Evolutionary conservation across 2,888 invertebrate species (phyloP).

Genomic region (Gisinianus flammeolus): DNA sequence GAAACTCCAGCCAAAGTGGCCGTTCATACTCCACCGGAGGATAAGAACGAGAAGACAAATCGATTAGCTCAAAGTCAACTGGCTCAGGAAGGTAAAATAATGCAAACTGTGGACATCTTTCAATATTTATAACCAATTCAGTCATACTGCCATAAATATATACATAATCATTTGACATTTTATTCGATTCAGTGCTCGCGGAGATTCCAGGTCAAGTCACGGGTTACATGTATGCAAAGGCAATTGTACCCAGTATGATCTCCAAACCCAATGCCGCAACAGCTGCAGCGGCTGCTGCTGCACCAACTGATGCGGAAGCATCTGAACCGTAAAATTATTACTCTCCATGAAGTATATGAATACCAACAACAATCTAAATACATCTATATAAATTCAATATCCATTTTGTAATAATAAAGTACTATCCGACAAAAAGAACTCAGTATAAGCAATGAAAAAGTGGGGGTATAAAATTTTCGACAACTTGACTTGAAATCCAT

Average conservation of each 20-base stretch:
- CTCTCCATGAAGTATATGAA: no score
- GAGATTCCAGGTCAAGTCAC: conserved; percentile 62
- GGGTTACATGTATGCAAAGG: conserved; percentile 64
- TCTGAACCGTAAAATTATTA: neutral
- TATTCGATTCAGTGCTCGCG: conserved; percentile 52
- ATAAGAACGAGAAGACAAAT: conserved; percentile 48
- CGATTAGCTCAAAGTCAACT: conserved; percentile 59
- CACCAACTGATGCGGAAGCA: neutral
- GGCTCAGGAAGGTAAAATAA: conserved; percentile 64
- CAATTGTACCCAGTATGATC: conserved; percentile 61
- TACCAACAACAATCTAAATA: no score
- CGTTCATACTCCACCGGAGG: neutral
- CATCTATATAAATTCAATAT: no score
- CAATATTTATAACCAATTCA: no score
- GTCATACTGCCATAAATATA: no score
- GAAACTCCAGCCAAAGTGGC: neutral
- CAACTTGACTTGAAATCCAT: no score
- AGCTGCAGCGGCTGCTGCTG: neutral
- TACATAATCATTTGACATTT: no score
- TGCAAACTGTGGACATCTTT: no score
- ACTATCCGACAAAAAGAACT: no score
- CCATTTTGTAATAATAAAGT: no score
- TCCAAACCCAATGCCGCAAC: neutral
- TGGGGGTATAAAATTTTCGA: no score
- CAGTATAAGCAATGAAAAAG: neutral